A percentile compares a stretch with the other conserved stretches of the same genome.
Conservation (phyloP, 1,140 invertebrate genomes). For the Glomeris maerens region DNA sequence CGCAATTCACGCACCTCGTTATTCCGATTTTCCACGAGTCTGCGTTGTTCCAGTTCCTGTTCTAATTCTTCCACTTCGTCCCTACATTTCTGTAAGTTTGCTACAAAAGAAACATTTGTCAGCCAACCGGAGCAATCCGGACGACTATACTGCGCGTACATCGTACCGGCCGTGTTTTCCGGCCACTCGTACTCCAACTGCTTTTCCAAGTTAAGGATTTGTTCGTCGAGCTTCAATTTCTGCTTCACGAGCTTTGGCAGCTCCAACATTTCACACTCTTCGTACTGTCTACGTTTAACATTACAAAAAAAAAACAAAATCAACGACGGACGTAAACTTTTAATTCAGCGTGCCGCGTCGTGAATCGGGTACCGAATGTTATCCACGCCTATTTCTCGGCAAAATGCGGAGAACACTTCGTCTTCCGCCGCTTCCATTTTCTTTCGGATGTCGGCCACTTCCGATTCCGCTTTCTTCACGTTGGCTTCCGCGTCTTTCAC, state of each 20-base stretch:
- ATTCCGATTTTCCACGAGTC: constrained; percentile 75
- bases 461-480: constrained; percentile 66
- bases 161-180: constrained; percentile 52
- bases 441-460: constrained; percentile 85
- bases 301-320: constrained; percentile 12
- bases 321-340: constrained; percentile 2
- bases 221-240: constrained; percentile 91
- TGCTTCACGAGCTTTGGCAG: constrained; percentile 92
- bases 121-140: constrained; percentile 9
- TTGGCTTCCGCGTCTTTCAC: constrained; percentile 54
- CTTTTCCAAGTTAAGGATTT: constrained; percentile 85
- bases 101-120: constrained; percentile 34
- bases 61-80: constrained; percentile 84
- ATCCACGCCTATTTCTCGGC: constrained; percentile 78
- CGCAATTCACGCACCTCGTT: constrained; percentile 40
- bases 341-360: not conserved
- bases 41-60: constrained; percentile 73
- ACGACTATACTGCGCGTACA: not conserved
- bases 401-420: constrained; percentile 89
- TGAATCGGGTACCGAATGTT: constrained; percentile 87
- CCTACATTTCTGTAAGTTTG: constrained; percentile 85
- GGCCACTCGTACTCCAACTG: constrained; percentile 93
- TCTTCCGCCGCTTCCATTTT: constrained; percentile 96
- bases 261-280: constrained; percentile 84
- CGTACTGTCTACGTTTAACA: constrained; percentile 76